These are phyloP conservation scores for Acronicta alni DNA, from an alignment of 2,888 invertebrate genomes.

Conservation along the genomic window DNA sequence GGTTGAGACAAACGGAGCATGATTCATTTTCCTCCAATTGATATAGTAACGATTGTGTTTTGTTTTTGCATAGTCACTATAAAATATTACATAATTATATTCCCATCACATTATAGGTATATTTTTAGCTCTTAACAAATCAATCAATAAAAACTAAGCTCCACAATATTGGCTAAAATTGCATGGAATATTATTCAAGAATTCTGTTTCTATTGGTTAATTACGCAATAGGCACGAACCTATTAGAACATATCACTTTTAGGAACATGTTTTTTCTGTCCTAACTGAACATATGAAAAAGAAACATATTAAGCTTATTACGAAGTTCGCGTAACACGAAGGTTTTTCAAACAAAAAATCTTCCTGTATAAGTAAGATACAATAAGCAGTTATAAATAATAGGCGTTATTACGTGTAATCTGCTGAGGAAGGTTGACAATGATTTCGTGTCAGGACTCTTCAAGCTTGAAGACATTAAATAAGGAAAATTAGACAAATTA, in stretches of 20 bases:
- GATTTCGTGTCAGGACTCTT: constrained; percentile 59
- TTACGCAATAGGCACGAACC: not conserved
- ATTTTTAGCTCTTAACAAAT: not conserved
- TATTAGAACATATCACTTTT: not conserved
- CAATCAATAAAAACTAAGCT: not conserved
- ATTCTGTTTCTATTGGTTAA: constrained; percentile 16
- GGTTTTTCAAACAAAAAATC: constrained; percentile 75
- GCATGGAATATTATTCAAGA: not conserved
- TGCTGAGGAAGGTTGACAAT: constrained; percentile 67
- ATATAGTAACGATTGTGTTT: constrained; percentile 56
- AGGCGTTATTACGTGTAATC: constrained; percentile 63
- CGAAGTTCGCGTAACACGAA: constrained; percentile 62
- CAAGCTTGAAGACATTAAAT: constrained; percentile 53
- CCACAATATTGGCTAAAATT: not conserved
- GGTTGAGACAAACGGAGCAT: constrained; percentile 51
- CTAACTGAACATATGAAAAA: constrained; percentile 9
- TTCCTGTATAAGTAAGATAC: constrained; percentile 70
- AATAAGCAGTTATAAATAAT: constrained; percentile 59
- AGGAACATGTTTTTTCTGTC: constrained; percentile 8
- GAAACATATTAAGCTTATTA: constrained; percentile 48
- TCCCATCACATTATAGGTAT: not conserved
- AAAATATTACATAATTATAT: constrained; percentile 39
- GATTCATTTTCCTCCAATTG: constrained; percentile 63
- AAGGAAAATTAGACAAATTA: constrained; percentile 65
- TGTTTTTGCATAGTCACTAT: constrained; percentile 18